A percentile compares a stretch with the other conserved stretches of the same genome.
Evolutionary conservation across 1,140 invertebrate genomes (phyloP).

Genomic region (Calycopis cecrops): DNA sequence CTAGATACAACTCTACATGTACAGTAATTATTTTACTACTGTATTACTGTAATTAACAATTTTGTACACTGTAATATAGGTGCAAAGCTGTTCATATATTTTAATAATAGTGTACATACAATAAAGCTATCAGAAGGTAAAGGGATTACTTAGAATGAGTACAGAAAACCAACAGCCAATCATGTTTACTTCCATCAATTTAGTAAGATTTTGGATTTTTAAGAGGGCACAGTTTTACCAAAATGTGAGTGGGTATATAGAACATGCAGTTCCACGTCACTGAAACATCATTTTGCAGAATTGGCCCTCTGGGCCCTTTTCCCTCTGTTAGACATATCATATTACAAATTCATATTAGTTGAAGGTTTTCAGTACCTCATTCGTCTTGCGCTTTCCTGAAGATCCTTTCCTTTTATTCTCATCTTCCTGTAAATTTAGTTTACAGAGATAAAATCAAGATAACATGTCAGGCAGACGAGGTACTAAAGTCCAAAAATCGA

Average conservation of each 20-base stretch:
- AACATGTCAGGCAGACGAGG: too few relatives aligned
- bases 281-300: conserved; percentile 39
- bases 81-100: too few relatives aligned
- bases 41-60: too few relatives aligned
- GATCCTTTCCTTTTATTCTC: conserved; percentile 71
- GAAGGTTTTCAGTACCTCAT: conserved; percentile 75
- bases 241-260: conserved; percentile 25
- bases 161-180: conserved; percentile 74
- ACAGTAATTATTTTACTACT: too few relatives aligned
- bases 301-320: conserved; percentile 54
- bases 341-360: conserved; percentile 50
- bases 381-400: conserved; percentile 71
- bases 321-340: conserved; percentile 55
- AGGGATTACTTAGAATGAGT: conserved; percentile 58
- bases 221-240: conserved; percentile 37
- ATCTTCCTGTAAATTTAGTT: conserved; percentile 73
- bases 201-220: conserved; percentile 27
- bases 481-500: too few relatives aligned
- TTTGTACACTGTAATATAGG: not conserved
- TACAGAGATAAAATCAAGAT: conserved; percentile 28
- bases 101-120: conserved; percentile 1
- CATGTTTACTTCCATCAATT: conserved; percentile 18
- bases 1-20: too few relatives aligned
- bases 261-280: not conserved
- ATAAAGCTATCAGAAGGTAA: conserved; percentile 63